Evolutionary conservation across 2,797 vertebrate species (phyloP).

Genomic region (Acanthornis magna): DNA sequence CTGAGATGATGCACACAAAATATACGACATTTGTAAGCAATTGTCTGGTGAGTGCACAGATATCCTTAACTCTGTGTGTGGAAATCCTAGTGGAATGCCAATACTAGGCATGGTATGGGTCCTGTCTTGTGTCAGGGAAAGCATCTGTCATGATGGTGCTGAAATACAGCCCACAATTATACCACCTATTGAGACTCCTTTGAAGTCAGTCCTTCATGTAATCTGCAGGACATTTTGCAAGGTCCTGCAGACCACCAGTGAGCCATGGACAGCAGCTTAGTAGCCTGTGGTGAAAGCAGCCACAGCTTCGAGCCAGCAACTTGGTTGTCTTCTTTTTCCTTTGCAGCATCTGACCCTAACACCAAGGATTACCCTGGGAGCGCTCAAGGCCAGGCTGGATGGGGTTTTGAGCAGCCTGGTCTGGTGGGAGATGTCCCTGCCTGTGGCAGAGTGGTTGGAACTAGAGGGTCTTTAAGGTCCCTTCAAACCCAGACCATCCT

Average conservation of each 20-base stretch:
- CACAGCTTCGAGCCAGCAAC: rapidly evolving
- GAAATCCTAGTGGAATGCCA: background rate
- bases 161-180: background rate
- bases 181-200: background rate
- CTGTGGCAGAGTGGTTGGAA: background rate
- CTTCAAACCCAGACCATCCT: background rate
- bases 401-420: background rate
- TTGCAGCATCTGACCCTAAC: background rate
- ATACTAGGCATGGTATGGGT: background rate
- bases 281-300: background rate
- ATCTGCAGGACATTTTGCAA: background rate
- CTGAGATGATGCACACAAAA: background rate
- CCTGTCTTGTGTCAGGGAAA: slow-evolving; percentile 7
- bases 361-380: background rate
- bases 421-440: background rate
- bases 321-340: background rate
- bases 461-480: background rate
- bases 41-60: background rate
- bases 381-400: background rate
- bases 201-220: background rate
- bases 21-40: background rate
- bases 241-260: background rate
- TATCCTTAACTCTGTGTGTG: background rate
- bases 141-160: background rate
- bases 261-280: background rate